Evolutionary conservation across 2,797 vertebrate genomes (phyloP).

Genomic region (Rallus crepitans): DNA sequence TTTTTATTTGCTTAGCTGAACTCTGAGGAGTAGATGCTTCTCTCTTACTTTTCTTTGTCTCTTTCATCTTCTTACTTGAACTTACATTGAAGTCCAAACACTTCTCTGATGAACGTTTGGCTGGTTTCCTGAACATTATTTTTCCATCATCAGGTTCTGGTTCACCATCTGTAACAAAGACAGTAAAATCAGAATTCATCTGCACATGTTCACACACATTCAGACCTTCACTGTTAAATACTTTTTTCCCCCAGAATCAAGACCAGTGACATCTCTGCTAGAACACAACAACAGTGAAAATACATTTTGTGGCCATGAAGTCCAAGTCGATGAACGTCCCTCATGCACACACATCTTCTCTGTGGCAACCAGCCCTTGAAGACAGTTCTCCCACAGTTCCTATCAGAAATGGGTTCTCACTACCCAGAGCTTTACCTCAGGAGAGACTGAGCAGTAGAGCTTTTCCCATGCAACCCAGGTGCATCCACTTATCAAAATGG

Average conservation of each 20-base stretch:
- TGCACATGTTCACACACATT: background rate
- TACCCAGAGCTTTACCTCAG: background rate
- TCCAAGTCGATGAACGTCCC: background rate
- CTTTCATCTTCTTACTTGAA: constrained; percentile 92
- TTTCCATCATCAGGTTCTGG: constrained; percentile 85
- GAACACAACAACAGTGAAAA: background rate
- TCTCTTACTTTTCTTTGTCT: constrained; percentile 56
- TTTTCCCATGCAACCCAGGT: background rate
- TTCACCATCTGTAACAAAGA: constrained; percentile 81
- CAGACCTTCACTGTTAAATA: background rate
- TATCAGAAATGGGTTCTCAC: background rate
- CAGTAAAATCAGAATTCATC: constrained; percentile 26
- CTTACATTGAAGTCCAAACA: constrained; percentile 89
- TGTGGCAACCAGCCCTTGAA: background rate
- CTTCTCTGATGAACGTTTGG: constrained; percentile 88
- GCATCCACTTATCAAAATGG: background rate
- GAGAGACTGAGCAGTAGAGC: background rate
- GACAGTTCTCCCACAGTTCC: background rate
- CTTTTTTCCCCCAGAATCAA: background rate
- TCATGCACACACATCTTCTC: background rate
- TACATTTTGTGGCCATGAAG: background rate
- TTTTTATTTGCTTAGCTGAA: constrained; percentile 89
- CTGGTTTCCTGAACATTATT: constrained; percentile 95
- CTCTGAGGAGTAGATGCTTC: constrained; percentile 72
- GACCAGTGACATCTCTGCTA: background rate